phyloP scores from a whole-genome alignment of 2,113 vertebrate genomes.

The Eleginops maclovinus region DNA sequence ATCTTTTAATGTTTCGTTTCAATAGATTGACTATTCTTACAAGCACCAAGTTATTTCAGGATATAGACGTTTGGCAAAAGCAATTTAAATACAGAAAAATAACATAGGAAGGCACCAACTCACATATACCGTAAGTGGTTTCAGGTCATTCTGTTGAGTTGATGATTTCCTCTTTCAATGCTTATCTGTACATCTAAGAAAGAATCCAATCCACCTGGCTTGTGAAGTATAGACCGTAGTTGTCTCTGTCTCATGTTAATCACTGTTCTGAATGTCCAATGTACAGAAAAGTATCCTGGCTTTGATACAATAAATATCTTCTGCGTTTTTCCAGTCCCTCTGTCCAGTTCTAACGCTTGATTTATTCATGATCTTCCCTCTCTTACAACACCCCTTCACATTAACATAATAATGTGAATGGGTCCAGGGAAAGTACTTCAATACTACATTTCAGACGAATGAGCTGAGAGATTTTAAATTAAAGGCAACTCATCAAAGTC shows the following conservation, averaged over 20 bases:
- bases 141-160: neutral
- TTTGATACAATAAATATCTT: slow-evolving; percentile 30
- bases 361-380: slow-evolving; percentile 9
- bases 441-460: slow-evolving; percentile 43
- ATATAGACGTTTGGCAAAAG: neutral
- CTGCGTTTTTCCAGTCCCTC: slow-evolving; percentile 21
- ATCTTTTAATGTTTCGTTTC: too few species aligned
- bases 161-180: neutral
- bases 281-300: neutral
- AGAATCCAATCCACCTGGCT: neutral
- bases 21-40: too few species aligned
- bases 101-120: neutral
- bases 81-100: neutral
- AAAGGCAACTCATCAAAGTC: slow-evolving; percentile 39
- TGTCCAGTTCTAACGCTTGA: slow-evolving; percentile 13
- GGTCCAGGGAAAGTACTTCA: slow-evolving; percentile 1
- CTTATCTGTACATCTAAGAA: neutral
- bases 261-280: neutral
- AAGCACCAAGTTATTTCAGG: neutral
- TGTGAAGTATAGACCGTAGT: neutral
- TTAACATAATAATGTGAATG: slow-evolving; percentile 16
- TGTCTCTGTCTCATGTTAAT: slow-evolving; percentile 3
- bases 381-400: neutral
- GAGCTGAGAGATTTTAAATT: slow-evolving; percentile 36
- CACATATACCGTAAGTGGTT: neutral